Evolutionary conservation across 2,888 invertebrate species (phyloP).

Genomic region (Stratiomys singularior): DNA sequence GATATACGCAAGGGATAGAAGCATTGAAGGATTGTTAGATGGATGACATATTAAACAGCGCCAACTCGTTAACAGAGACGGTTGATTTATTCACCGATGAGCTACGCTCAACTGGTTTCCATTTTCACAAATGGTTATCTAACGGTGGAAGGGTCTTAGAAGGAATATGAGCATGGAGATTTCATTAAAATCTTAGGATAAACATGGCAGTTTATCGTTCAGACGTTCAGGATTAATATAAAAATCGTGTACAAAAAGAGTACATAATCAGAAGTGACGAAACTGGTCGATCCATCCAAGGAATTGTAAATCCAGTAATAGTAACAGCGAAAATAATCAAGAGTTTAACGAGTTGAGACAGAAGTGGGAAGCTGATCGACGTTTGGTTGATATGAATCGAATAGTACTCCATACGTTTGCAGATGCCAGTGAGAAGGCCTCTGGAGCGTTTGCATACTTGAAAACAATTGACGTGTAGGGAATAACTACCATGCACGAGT

Average conservation of each 20-base stretch:
- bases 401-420: slow-evolving; percentile 47
- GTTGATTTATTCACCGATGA: background rate
- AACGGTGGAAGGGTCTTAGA: slow-evolving; percentile 47
- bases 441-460: slow-evolving; percentile 16
- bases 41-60: slow-evolving; percentile 53
- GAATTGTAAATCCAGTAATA: slow-evolving; percentile 50
- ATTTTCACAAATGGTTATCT: too few relatives aligned
- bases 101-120: too few relatives aligned
- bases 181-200: slow-evolving; percentile 20
- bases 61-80: background rate
- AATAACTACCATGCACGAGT: too few relatives aligned
- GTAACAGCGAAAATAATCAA: slow-evolving; percentile 49
- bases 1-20: background rate
- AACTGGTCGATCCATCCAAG: slow-evolving; percentile 50
- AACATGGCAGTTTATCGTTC: too few relatives aligned
- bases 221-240: background rate
- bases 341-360: slow-evolving; percentile 26
- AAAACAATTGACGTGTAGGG: too few relatives aligned
- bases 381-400: background rate
- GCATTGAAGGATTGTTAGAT: slow-evolving; percentile 51
- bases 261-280: background rate
- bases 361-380: too few relatives aligned
- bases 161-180: slow-evolving; percentile 12
- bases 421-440: slow-evolving; percentile 48
- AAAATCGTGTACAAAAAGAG: slow-evolving; percentile 22